phyloP scores from a whole-genome alignment of 2,113 vertebrate genomes.

The Clarias batrachus region DNA sequence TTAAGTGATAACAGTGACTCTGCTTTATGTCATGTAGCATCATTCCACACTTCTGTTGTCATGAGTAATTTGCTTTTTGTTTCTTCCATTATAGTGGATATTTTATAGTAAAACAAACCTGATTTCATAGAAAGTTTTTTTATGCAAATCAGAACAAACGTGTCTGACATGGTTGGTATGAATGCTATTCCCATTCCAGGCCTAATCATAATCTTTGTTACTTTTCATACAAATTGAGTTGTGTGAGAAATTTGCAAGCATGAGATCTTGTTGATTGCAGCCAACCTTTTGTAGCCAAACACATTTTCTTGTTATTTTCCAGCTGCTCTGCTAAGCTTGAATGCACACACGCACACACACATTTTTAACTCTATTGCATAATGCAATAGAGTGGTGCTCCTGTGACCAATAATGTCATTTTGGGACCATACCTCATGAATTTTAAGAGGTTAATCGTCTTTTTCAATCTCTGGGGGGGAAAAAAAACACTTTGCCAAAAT shows the following conservation, averaged over 20 bases:
- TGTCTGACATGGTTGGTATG: background rate
- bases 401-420: conserved; percentile 45
- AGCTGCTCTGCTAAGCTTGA: conserved; percentile 16
- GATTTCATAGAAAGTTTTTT: conserved; percentile 5
- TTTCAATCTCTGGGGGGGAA: background rate
- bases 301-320: conserved; percentile 17
- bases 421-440: conserved; percentile 34
- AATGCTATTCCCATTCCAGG: background rate
- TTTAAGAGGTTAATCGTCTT: conserved; percentile 43
- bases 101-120: background rate
- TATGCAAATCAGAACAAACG: background rate
- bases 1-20: background rate
- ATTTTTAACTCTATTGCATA: conserved; percentile 28
- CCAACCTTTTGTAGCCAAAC: background rate
- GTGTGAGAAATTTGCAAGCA: conserved; percentile 12
- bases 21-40: background rate
- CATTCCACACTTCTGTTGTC: background rate
- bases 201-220: conserved; percentile 5
- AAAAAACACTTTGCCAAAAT: conserved; percentile 30
- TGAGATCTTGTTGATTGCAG: conserved; percentile 10
- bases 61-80: background rate
- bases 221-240: conserved; percentile 23
- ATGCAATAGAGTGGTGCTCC: conserved; percentile 31
- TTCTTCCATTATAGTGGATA: background rate
- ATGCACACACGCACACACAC: conserved; percentile 11